Conservation (phyloP, 2,113 vertebrate genomes). For the Heterochromis multidens region DNA sequence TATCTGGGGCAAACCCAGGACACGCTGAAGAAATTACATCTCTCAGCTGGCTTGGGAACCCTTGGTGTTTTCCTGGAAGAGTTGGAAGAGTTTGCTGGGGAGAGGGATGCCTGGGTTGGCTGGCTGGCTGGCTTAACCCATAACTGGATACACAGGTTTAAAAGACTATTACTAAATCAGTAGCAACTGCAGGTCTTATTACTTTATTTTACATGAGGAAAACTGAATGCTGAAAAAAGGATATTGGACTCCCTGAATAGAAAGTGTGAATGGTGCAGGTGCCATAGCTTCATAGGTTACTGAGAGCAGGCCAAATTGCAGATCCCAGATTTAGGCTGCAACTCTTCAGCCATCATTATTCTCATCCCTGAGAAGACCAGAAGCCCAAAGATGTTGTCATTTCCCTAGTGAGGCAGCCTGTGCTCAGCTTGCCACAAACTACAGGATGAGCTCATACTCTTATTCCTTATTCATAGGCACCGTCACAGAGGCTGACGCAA, state of each 20-base stretch:
- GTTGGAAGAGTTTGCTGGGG: not conserved
- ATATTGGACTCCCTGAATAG: not conserved
- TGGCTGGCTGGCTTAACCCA: not conserved
- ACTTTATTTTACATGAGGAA: not conserved
- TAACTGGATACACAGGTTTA: not conserved
- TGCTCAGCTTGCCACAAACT: constrained; percentile 44
- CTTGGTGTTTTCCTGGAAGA: not conserved
- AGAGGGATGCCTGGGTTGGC: not conserved
- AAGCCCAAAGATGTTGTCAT: constrained; percentile 54
- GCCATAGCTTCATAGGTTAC: not conserved
- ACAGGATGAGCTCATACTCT: constrained; percentile 62
- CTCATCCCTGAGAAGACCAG: not conserved
- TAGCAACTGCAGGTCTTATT: not conserved
- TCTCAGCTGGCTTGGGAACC: not conserved
- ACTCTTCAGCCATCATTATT: not conserved
- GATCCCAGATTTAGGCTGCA: not conserved
- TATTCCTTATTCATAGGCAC: constrained; percentile 65
- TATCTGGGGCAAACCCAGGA: rapidly evolving
- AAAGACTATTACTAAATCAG: not conserved
- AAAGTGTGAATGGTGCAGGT: not conserved
- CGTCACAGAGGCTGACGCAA: constrained; percentile 51
- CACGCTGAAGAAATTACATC: not conserved
- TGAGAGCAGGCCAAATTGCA: not conserved
- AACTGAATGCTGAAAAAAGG: not conserved
- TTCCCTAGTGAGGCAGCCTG: constrained; percentile 43